Percentiles rank a stretch among this genome's conserved stretches.
Conservation (phyloP, 2,797 vertebrate genomes). For the Steatocranus sp. region DNA sequence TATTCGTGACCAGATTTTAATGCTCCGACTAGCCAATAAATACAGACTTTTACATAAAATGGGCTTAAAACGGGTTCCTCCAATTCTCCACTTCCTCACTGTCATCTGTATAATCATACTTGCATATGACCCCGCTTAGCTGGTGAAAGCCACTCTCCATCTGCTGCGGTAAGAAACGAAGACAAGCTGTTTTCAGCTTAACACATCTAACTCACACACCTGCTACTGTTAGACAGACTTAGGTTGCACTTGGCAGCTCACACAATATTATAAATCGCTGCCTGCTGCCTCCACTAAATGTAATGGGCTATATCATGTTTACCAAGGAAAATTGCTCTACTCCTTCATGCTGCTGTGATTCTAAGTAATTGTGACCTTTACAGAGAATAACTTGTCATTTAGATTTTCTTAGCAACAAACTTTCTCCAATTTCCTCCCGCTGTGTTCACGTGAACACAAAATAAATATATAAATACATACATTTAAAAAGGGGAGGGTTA, state of each 20-base stretch:
- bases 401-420: slow-evolving; percentile 40
- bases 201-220: slow-evolving; percentile 66
- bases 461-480: neutral
- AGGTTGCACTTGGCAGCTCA: slow-evolving; percentile 53
- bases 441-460: slow-evolving; percentile 16
- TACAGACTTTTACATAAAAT: slow-evolving; percentile 47
- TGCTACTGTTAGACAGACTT: slow-evolving; percentile 58
- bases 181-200: slow-evolving; percentile 70
- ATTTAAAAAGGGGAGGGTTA: neutral
- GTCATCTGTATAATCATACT: slow-evolving; percentile 52
- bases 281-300: slow-evolving; percentile 51
- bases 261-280: slow-evolving; percentile 56
- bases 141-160: slow-evolving; percentile 61
- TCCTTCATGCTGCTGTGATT: slow-evolving; percentile 51
- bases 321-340: slow-evolving; percentile 40
- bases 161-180: slow-evolving; percentile 60
- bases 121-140: slow-evolving; percentile 54
- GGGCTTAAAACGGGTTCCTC: slow-evolving; percentile 41
- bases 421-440: slow-evolving; percentile 13
- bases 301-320: slow-evolving; percentile 56
- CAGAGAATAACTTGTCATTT: slow-evolving; percentile 53
- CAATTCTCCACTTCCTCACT: slow-evolving; percentile 21
- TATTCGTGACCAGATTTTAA: slow-evolving; percentile 50
- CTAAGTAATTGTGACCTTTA: slow-evolving; percentile 64
- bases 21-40: slow-evolving; percentile 42